Percentiles rank a stretch among this genome's conserved stretches.
Conservation (phyloP, 2,888 invertebrate species). For the Parelbella ahira region DNA sequence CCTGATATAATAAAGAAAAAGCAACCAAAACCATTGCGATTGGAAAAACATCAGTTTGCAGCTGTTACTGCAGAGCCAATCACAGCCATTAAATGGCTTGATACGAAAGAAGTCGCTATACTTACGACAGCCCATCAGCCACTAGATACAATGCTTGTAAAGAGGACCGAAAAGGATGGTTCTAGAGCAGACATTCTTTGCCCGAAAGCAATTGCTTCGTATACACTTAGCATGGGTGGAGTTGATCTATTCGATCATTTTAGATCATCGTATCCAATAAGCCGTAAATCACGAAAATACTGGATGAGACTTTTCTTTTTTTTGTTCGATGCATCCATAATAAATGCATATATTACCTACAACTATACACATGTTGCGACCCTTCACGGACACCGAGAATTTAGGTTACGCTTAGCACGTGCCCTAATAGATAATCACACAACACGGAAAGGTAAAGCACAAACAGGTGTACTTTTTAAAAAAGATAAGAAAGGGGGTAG, state of each 20-base stretch:
- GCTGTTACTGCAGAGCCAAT: constrained; percentile 36
- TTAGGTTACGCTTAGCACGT: constrained; percentile 30
- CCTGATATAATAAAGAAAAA: constrained; percentile 34
- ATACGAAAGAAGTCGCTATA: constrained; percentile 34
- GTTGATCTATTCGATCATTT: constrained; percentile 43
- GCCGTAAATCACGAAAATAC: constrained; percentile 38
- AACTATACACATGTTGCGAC: constrained; percentile 27
- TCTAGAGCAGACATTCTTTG: constrained; percentile 37
- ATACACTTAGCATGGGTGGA: constrained; percentile 41
- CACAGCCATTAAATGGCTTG: constrained; percentile 35
- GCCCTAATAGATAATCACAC: constrained; percentile 23
- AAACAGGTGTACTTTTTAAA: constrained; percentile 22
- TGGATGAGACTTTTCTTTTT: constrained; percentile 42
- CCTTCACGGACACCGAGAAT: constrained; percentile 27
- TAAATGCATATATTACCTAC: constrained; percentile 33
- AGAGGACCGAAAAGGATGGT: constrained; percentile 43
- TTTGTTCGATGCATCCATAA: constrained; percentile 34
- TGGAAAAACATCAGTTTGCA: constrained; percentile 37
- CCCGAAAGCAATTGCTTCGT: constrained; percentile 39
- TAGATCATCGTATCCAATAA: constrained; percentile 40
- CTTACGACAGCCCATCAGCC: constrained; percentile 36
- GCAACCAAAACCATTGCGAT: constrained; percentile 30
- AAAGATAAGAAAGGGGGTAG: constrained; percentile 34
- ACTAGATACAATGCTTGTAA: constrained; percentile 29
- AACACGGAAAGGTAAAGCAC: constrained; percentile 10